Percentiles rank a stretch among this genome's conserved stretches.
These are phyloP conservation scores for Eulemur mongoz DNA, from an alignment of 2,797 vertebrate species.

Conservation along the genomic window DNA sequence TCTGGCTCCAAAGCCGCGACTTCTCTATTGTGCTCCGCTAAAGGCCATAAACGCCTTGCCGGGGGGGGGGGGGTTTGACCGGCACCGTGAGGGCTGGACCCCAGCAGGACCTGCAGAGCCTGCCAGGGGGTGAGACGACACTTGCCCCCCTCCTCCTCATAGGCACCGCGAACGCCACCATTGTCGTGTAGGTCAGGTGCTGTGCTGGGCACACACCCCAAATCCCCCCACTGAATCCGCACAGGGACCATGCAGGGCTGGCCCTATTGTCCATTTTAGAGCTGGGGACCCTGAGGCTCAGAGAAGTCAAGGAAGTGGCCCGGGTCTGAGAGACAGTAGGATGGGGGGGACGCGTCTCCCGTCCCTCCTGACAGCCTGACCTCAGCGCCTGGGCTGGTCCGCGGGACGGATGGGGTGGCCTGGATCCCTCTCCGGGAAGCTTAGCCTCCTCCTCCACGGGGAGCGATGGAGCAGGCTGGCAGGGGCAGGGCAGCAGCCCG, in stretches of 20 bases:
- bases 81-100: accelerated
- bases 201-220: neutral
- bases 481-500: accelerated
- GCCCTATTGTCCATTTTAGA: neutral
- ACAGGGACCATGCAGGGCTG: accelerated
- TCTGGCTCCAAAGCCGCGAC: neutral
- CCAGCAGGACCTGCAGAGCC: neutral
- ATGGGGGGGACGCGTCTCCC: accelerated
- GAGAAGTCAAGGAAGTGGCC: neutral
- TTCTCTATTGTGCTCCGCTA: neutral
- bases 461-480: accelerated
- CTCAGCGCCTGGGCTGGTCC: neutral
- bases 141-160: neutral
- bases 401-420: accelerated
- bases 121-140: neutral
- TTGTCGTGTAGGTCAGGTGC: accelerated
- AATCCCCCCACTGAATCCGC: too few relatives aligned
- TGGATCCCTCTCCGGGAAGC: neutral
- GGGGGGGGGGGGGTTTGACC: accelerated
- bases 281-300: neutral
- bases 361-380: neutral
- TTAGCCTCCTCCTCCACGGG: accelerated
- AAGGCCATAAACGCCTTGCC: too few relatives aligned
- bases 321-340: neutral
- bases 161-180: accelerated